Conservation (phyloP, 2,113 vertebrate genomes). For the Microtus oregoni region DNA sequence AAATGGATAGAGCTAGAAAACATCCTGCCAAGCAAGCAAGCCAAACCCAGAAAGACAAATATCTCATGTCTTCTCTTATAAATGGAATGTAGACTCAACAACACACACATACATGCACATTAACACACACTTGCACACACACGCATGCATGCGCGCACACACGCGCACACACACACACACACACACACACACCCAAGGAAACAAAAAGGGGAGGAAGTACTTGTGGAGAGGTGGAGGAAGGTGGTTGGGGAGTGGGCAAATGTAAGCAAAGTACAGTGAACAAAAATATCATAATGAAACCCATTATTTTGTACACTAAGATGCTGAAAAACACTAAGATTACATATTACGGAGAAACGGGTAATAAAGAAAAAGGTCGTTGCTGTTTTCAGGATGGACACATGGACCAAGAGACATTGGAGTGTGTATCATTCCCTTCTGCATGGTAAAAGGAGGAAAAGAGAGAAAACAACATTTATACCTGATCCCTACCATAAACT, state of each 20-base stretch:
- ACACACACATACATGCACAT: neutral
- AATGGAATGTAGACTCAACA: neutral
- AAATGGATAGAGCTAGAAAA: neutral
- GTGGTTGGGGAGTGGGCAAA: neutral
- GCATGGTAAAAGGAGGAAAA: slow-evolving; percentile 42
- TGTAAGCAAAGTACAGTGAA: neutral
- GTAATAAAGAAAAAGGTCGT: neutral
- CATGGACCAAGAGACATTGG: neutral
- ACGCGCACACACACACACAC: neutral
- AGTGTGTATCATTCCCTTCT: neutral
- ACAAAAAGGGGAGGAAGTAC: neutral
- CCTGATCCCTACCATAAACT: slow-evolving; percentile 39
- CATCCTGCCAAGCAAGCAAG: neutral
- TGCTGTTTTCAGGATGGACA: neutral
- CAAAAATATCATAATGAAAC: neutral
- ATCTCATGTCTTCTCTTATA: neutral
- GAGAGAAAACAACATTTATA: slow-evolving; percentile 44
- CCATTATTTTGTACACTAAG: neutral
- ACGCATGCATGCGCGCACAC: no score
- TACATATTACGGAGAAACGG: neutral
- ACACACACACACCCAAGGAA: no score
- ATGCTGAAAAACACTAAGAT: neutral
- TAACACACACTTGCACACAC: neutral
- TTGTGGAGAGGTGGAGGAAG: neutral
- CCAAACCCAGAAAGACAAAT: neutral